A percentile compares a stretch with the other conserved stretches of the same genome.
Evolutionary conservation across 2,888 invertebrate species (phyloP).

Genomic region (Buathra laborator): DNA sequence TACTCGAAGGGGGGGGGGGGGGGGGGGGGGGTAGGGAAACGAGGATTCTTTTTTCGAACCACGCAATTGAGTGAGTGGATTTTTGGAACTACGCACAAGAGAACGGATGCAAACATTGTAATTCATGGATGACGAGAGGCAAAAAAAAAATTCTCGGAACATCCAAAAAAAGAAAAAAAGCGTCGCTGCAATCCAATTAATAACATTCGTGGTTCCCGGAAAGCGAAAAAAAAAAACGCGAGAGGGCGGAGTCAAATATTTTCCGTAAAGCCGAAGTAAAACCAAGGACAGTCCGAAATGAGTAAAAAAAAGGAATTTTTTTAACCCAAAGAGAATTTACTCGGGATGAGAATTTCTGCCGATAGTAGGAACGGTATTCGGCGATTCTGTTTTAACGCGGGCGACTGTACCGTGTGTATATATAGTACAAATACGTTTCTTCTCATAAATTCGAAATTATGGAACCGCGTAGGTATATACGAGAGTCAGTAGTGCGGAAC

Average conservation of each 20-base stretch:
- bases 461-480: conserved; percentile 16
- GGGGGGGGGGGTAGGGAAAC: too few relatives aligned
- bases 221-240: too few relatives aligned
- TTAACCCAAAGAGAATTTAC: not conserved
- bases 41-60: not conserved
- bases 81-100: not conserved
- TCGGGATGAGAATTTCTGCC: not conserved
- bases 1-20: too few relatives aligned
- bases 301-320: not conserved
- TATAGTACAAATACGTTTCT: conserved; percentile 6
- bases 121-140: too few relatives aligned
- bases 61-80: not conserved
- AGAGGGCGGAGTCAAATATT: too few relatives aligned
- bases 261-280: too few relatives aligned
- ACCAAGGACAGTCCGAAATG: too few relatives aligned
- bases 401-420: not conserved
- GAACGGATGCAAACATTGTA: too few relatives aligned
- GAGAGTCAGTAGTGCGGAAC: not conserved
- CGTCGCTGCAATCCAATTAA: too few relatives aligned
- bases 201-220: too few relatives aligned
- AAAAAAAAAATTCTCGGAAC: too few relatives aligned
- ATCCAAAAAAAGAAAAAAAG: too few relatives aligned
- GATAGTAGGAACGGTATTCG: not conserved
- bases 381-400: not conserved
- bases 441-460: conserved; percentile 39